phyloP scores from a whole-genome alignment of 1,140 invertebrate species.

The Aphaenogaster ashmeadi region DNA sequence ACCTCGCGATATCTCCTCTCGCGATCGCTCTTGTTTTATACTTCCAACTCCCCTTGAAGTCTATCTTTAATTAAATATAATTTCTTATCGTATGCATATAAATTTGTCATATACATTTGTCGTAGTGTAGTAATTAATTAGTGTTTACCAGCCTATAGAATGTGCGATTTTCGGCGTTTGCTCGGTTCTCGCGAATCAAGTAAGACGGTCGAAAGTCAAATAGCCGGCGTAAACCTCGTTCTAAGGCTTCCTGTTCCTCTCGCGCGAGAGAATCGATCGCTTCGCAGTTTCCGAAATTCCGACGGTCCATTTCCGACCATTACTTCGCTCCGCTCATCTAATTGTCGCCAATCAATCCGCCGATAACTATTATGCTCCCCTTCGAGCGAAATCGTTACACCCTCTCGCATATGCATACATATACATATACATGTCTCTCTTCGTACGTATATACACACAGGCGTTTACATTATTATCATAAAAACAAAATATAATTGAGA shows the following conservation, averaged over 20 bases:
- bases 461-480: slow-evolving; percentile 63
- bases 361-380: slow-evolving; percentile 51
- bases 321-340: slow-evolving; percentile 17
- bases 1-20: slow-evolving; percentile 25
- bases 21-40: slow-evolving; percentile 11
- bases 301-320: slow-evolving; percentile 38
- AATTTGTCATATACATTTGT: slow-evolving; percentile 76
- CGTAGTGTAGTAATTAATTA: slow-evolving; percentile 78
- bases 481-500: slow-evolving; percentile 78
- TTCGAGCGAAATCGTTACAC: slow-evolving; percentile 68
- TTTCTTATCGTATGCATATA: slow-evolving; percentile 77
- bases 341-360: slow-evolving; percentile 47
- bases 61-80: slow-evolving; percentile 75
- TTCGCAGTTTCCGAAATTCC: slow-evolving; percentile 32
- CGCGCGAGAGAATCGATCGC: slow-evolving; percentile 51
- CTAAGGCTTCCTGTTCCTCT: slow-evolving; percentile 74
- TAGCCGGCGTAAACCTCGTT: slow-evolving; percentile 73
- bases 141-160: slow-evolving; percentile 66
- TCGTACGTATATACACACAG: slow-evolving; percentile 61
- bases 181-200: slow-evolving; percentile 61
- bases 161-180: slow-evolving; percentile 75
- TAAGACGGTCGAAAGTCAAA: slow-evolving; percentile 72
- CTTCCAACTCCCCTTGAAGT: slow-evolving; percentile 39
- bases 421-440: slow-evolving; percentile 57
- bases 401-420: slow-evolving; percentile 60